Evolutionary conservation across 1,140 invertebrate genomes (phyloP).

Genomic region (Zaprionus camerounensis): DNA sequence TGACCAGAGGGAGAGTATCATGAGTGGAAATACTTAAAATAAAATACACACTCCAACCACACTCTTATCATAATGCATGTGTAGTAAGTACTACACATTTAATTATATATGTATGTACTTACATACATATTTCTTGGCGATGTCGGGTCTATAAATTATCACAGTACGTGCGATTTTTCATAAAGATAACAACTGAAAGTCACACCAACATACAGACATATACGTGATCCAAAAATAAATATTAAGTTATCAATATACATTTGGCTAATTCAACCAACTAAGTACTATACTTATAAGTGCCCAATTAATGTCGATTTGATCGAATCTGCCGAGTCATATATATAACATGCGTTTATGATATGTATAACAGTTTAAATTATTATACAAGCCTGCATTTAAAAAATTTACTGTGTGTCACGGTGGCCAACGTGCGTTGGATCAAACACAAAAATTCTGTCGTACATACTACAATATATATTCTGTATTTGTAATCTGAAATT

Average conservation of each 20-base stretch:
- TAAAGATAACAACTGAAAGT: slow-evolving; percentile 18
- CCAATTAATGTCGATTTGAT: slow-evolving; percentile 59
- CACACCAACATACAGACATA: neutral
- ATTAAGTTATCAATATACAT: slow-evolving; percentile 23
- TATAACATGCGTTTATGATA: neutral
- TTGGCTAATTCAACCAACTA: slow-evolving; percentile 52
- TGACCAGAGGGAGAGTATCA: neutral
- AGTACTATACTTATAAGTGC: slow-evolving; percentile 40
- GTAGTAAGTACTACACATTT: slow-evolving; percentile 12
- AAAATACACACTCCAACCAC: neutral
- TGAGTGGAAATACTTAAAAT: neutral
- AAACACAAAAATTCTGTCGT: slow-evolving; percentile 31
- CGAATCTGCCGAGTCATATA: neutral
- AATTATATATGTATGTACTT: neutral
- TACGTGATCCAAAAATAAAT: slow-evolving; percentile 21
- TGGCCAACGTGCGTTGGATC: slow-evolving; percentile 41
- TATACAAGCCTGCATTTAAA: neutral
- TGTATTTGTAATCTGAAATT: neutral
- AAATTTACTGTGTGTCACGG: slow-evolving; percentile 2
- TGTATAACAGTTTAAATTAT: neutral
- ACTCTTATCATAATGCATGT: slow-evolving; percentile 12
- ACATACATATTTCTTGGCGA: neutral
- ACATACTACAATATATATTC: neutral
- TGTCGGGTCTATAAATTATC: slow-evolving; percentile 34
- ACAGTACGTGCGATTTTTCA: slow-evolving; percentile 50